Percentiles rank a stretch among this genome's conserved stretches.
Conservation (phyloP, 64 coral and sea anemone genomes). For the Actinia equina region DNA sequence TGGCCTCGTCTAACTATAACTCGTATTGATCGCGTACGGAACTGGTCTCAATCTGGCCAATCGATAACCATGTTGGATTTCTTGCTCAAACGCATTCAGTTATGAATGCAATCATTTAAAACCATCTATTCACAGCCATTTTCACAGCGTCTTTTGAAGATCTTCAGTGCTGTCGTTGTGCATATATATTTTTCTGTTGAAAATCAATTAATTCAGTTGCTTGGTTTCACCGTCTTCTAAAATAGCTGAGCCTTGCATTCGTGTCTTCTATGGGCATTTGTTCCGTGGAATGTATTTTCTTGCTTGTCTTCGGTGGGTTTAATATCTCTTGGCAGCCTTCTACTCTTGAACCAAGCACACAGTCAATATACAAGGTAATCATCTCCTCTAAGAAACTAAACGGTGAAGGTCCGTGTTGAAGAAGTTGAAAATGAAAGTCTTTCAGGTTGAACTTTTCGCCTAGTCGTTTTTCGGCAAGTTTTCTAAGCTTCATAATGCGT, state of each 20-base stretch:
- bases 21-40: too few relatives aligned
- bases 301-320: not conserved
- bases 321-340: conserved; percentile 4
- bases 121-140: too few relatives aligned
- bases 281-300: not conserved
- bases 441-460: conserved; percentile 60
- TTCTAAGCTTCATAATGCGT: conserved; percentile 58
- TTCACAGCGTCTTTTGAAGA: not conserved
- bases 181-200: not conserved
- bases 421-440: conserved; percentile 85
- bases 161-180: too few relatives aligned
- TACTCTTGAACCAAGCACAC: not conserved
- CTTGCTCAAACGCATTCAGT: not conserved
- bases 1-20: too few relatives aligned
- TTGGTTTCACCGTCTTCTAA: not conserved
- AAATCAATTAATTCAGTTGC: not conserved
- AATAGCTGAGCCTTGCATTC: not conserved
- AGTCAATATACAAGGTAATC: conserved; percentile 65
- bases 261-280: not conserved
- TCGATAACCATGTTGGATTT: not conserved
- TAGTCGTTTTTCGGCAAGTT: conserved; percentile 31
- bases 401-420: conserved; percentile 71
- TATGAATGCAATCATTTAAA: too few relatives aligned
- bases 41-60: too few relatives aligned
- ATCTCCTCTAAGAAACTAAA: conserved; percentile 47